Conservation (phyloP, 35 echinoderm and acorn worm species). For the Heliocidaris erythrogramma region DNA sequence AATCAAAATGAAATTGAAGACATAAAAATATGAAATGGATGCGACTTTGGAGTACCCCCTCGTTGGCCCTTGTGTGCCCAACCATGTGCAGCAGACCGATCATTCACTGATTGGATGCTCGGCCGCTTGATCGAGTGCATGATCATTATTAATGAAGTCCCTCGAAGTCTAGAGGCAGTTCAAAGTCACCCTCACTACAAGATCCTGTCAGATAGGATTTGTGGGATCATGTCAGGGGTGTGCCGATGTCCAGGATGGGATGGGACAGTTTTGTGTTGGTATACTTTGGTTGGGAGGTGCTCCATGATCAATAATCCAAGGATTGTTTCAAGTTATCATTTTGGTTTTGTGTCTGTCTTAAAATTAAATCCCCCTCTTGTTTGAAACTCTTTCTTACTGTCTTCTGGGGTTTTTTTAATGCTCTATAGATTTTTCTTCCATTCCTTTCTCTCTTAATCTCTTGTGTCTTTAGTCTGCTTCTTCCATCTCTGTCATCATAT, state of each 20-base stretch:
- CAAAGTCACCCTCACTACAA: background rate
- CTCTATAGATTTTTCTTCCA: no score
- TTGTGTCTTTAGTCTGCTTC: no score
- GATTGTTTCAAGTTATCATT: no score
- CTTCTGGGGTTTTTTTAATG: no score
- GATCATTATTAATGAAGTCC: slow-evolving; percentile 18
- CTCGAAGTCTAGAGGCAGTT: background rate
- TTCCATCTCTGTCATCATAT: no score
- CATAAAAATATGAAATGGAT: background rate
- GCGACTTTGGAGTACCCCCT: background rate
- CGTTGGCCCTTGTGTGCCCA: background rate
- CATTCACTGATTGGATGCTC: background rate
- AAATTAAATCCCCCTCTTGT: no score
- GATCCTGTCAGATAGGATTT: background rate
- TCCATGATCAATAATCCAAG: no score
- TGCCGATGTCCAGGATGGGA: background rate
- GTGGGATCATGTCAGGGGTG: background rate
- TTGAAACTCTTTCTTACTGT: no score
- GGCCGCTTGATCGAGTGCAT: background rate
- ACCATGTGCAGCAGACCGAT: background rate
- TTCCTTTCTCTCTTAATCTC: no score
- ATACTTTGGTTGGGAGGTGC: background rate
- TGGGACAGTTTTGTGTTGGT: background rate
- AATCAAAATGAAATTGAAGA: slow-evolving; percentile 19
- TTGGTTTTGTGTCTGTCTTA: no score